These are phyloP conservation scores for Cheilinus undulatus DNA, from an alignment of 2,113 vertebrate species.

Conservation along the genomic window DNA sequence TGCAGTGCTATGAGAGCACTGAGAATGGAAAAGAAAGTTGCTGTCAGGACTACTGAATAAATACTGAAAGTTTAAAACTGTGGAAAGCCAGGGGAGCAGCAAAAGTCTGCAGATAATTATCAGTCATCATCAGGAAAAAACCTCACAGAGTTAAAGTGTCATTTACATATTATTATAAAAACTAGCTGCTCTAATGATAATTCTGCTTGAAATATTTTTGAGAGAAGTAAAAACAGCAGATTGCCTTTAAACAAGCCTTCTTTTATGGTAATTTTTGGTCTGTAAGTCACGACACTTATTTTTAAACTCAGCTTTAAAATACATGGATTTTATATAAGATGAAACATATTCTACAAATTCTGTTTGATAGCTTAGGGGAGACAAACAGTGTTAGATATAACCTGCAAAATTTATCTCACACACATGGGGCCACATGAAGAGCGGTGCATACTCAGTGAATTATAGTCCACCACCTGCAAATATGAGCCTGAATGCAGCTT, in stretches of 20 bases:
- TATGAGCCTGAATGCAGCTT: constrained; percentile 55
- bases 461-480: constrained; percentile 51
- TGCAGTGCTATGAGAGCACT: not conserved
- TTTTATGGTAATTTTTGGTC: no score
- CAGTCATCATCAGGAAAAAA: not conserved
- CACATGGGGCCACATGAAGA: constrained; percentile 45
- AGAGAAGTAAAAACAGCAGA: no score
- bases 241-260: no score
- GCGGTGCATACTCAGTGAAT: constrained; percentile 47
- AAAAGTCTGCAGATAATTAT: not conserved
- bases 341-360: not conserved
- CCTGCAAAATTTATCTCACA: constrained; percentile 41
- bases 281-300: no score
- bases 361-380: not conserved
- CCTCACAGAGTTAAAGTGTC: no score
- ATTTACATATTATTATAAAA: no score
- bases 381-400: constrained; percentile 1
- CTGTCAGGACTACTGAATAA: no score
- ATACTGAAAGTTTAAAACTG: not conserved
- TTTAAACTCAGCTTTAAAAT: not conserved
- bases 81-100: not conserved
- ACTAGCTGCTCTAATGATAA: no score
- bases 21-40: no score
- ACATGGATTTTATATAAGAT: not conserved
- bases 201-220: no score